A percentile compares a stretch with the other conserved stretches of the same genome.
Evolutionary conservation across 2,113 vertebrate species (phyloP).

Genomic region (Sylvia atricapilla): DNA sequence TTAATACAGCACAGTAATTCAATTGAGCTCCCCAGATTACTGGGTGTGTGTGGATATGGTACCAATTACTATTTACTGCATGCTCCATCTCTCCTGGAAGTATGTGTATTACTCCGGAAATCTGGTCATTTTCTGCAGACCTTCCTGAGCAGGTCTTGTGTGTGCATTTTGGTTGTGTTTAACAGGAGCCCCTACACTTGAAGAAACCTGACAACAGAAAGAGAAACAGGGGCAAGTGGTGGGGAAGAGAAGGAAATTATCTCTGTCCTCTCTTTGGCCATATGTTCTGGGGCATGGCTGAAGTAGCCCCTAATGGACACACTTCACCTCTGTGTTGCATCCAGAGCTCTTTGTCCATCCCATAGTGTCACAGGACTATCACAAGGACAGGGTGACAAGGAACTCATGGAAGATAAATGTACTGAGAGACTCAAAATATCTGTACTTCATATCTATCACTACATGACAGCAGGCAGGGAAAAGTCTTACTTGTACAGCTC

Average conservation of each 20-base stretch:
- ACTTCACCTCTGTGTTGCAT: not conserved
- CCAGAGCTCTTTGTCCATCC: not conserved
- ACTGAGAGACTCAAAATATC: not conserved
- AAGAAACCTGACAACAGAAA: not conserved
- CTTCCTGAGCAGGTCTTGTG: not conserved
- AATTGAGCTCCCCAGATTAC: not conserved
- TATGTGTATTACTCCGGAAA: not conserved
- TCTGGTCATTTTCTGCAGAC: not conserved
- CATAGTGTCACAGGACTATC: fast-evolving
- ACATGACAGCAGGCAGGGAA: not conserved
- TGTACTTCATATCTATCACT: not conserved
- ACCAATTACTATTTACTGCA: not conserved
- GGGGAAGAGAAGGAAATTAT: not conserved
- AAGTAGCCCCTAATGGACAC: not conserved
- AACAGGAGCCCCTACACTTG: not conserved
- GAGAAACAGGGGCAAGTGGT: not conserved
- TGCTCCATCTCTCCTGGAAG: constrained; percentile 2
- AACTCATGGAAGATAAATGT: not conserved
- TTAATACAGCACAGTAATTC: not conserved
- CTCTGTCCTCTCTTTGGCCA: not conserved
- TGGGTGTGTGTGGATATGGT: not conserved
- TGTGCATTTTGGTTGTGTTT: not conserved
- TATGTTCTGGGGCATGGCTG: not conserved
- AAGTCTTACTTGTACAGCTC: not conserved
- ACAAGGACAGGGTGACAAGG: not conserved